Conservation (phyloP, 2,888 invertebrate species). For the Carcina quercana region DNA sequence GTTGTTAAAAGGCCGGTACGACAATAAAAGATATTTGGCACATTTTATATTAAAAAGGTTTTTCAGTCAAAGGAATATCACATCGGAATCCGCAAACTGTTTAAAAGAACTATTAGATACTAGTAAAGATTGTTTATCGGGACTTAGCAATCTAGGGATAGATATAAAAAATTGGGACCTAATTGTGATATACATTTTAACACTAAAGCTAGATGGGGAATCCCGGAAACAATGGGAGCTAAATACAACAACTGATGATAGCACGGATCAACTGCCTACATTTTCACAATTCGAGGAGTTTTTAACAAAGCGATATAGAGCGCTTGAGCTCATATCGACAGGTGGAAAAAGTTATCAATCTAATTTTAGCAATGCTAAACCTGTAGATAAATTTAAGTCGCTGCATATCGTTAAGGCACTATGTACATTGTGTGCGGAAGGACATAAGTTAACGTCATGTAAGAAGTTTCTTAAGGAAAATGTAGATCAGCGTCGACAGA, state of each 20-base stretch:
- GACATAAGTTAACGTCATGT: background rate
- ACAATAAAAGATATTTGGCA: slow-evolving; percentile 17
- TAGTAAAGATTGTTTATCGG: slow-evolving; percentile 16
- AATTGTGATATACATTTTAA: slow-evolving; percentile 11
- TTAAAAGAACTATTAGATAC: slow-evolving; percentile 16
- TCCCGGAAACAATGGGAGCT: slow-evolving; percentile 14
- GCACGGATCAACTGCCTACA: slow-evolving; percentile 11
- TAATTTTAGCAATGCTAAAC: too few species aligned
- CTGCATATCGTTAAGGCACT: too few species aligned
- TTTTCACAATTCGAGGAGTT: slow-evolving; percentile 16
- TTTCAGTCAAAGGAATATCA: slow-evolving; percentile 6
- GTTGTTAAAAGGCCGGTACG: slow-evolving; percentile 13
- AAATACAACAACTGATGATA: slow-evolving; percentile 2
- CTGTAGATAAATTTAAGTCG: too few species aligned
- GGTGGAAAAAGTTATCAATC: too few species aligned
- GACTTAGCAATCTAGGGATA: slow-evolving; percentile 11
- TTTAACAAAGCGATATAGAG: slow-evolving; percentile 20
- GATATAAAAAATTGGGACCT: slow-evolving; percentile 13
- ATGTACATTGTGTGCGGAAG: slow-evolving; percentile 4
- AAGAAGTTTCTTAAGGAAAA: background rate
- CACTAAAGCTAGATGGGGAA: slow-evolving; percentile 11
- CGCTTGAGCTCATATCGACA: slow-evolving; percentile 20
- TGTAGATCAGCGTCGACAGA: background rate
- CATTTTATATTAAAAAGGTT: slow-evolving; percentile 15
- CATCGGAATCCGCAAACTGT: slow-evolving; percentile 12